Evolutionary conservation across 2,888 invertebrate genomes (phyloP).

Genomic region (Acholoe squamosa): DNA sequence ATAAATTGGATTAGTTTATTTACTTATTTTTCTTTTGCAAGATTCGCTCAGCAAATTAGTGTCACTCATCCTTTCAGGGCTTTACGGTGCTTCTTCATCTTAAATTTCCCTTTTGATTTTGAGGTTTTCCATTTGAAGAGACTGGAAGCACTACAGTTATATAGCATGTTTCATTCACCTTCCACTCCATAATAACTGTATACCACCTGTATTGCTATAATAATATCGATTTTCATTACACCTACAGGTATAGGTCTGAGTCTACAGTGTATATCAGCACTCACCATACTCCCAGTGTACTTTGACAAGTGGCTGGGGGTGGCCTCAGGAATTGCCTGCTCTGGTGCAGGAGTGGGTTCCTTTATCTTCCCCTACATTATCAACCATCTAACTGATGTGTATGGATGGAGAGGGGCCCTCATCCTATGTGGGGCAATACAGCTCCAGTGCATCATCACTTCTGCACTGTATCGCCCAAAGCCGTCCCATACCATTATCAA

Average conservation of each 20-base stretch:
- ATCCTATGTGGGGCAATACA: not conserved
- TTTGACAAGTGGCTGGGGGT: not conserved
- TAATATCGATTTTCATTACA: not conserved
- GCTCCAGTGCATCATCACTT: not conserved
- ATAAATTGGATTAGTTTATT: too few relatives aligned
- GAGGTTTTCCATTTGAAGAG: not conserved
- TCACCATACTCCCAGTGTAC: not conserved
- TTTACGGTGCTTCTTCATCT: too few relatives aligned
- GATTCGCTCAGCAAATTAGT: too few relatives aligned
- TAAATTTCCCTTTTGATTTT: too few relatives aligned
- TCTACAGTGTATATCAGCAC: conserved; percentile 18
- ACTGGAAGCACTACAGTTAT: too few relatives aligned
- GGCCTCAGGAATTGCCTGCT: not conserved
- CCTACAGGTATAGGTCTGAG: conserved; percentile 20
- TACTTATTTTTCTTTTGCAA: too few relatives aligned
- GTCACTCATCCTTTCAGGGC: too few relatives aligned
- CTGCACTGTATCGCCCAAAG: not conserved
- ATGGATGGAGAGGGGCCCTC: not conserved
- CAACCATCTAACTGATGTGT: not conserved
- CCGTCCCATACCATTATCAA: not conserved
- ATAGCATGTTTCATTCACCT: too few relatives aligned
- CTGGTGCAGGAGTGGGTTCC: conserved; percentile 21
- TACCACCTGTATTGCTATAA: not conserved
- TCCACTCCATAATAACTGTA: too few relatives aligned
- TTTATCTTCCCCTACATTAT: conserved; percentile 37